These are phyloP conservation scores for Cheilosia impressa DNA, from an alignment of 2,888 invertebrate genomes.

Conservation along the genomic window DNA sequence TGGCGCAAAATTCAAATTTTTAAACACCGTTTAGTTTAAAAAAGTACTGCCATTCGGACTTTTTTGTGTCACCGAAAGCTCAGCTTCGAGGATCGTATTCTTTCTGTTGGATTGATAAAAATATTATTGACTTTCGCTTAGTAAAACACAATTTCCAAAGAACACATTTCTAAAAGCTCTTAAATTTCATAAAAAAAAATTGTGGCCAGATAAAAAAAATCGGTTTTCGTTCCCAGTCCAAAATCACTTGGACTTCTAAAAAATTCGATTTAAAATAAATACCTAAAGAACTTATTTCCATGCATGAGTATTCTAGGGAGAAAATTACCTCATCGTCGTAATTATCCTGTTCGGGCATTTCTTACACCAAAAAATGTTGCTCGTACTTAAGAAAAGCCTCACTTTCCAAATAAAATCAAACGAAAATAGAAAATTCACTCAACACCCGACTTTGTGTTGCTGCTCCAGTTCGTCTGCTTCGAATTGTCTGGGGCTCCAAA, in stretches of 20 bases:
- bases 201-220: no score
- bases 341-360: slow-evolving; percentile 84
- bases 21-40: no score
- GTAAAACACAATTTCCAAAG: no score
- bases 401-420: slow-evolving; percentile 25
- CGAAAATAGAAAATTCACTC: slow-evolving; percentile 57
- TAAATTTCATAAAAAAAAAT: no score
- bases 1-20: no score
- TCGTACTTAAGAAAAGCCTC: slow-evolving; percentile 40
- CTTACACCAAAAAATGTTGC: slow-evolving; percentile 74
- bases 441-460: slow-evolving; percentile 50
- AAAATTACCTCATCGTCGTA: slow-evolving; percentile 84
- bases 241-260: background rate
- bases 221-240: no score
- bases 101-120: no score
- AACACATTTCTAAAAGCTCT: no score
- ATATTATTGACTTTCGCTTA: no score
- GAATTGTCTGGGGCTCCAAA: background rate
- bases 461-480: slow-evolving; percentile 24
- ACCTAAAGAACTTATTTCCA: slow-evolving; percentile 4
- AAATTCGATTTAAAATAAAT: background rate
- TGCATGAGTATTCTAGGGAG: slow-evolving; percentile 18
- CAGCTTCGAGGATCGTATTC: no score
- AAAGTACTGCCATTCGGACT: no score
- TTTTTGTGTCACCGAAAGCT: no score